phyloP scores from a whole-genome alignment of 2,888 invertebrate genomes.

The Metalampra italica region DNA sequence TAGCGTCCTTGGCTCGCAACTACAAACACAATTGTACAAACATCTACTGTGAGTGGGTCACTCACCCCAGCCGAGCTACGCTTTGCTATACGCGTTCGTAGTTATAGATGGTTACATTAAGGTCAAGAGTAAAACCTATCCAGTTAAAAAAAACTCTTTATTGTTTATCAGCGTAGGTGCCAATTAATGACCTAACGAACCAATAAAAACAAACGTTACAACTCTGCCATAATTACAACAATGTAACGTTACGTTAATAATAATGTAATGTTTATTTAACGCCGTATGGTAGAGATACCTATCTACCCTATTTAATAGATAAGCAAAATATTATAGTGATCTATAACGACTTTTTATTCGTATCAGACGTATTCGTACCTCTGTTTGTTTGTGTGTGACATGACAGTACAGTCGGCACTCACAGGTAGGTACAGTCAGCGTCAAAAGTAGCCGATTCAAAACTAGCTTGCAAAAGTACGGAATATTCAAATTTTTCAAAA shows the following conservation, averaged over 20 bases:
- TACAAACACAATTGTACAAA: conserved; percentile 70
- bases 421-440: too few relatives aligned
- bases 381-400: not conserved
- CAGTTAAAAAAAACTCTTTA: too few relatives aligned
- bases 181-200: conserved; percentile 27
- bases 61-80: conserved; percentile 39
- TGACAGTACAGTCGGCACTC: not conserved
- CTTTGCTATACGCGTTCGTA: not conserved
- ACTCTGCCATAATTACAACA: conserved; percentile 15
- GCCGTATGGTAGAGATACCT: not conserved
- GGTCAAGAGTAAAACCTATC: conserved; percentile 6
- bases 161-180: conserved; percentile 22
- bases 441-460: too few relatives aligned
- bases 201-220: conserved; percentile 14
- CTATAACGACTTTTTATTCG: not conserved
- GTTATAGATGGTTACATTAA: conserved; percentile 2
- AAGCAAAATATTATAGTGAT: not conserved
- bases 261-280: too few relatives aligned
- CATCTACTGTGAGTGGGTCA: conserved; percentile 56
- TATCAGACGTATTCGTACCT: not conserved
- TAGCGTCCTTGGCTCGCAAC: conserved; percentile 64
- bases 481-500: too few relatives aligned
- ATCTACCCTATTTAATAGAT: not conserved
- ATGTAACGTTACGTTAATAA: conserved; percentile 25
- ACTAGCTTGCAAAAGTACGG: too few relatives aligned